These are phyloP conservation scores for Trididemnum nubilum DNA, from an alignment of 23 tunicate genomes.

Conservation along the genomic window DNA sequence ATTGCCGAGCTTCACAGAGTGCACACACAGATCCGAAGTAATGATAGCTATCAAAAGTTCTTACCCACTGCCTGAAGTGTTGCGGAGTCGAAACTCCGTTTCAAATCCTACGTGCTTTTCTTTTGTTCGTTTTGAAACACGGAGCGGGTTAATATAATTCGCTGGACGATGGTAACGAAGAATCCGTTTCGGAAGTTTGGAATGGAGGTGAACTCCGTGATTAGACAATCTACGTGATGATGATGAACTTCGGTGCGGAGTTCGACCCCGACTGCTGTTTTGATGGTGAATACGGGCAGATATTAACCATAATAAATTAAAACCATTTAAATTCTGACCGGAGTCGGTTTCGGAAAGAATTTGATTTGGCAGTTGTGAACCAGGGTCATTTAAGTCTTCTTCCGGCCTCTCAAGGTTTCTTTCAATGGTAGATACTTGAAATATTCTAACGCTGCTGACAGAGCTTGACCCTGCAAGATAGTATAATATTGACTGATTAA, in stretches of 20 bases:
- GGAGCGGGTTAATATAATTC: background rate
- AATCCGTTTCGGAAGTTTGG: constrained; percentile 15
- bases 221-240: constrained; percentile 36
- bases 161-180: constrained; percentile 9
- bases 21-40: too few species aligned
- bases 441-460: background rate
- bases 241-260: background rate
- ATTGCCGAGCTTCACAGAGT: too few species aligned
- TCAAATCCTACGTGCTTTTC: constrained; percentile 84
- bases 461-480: too few species aligned
- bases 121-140: constrained; percentile 25
- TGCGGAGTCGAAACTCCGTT: constrained; percentile 65
- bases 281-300: constrained; percentile 56
- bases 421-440: background rate
- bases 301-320: constrained; percentile 87
- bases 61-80: constrained; percentile 82
- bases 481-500: too few species aligned
- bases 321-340: constrained; percentile 25
- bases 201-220: constrained; percentile 33
- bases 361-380: background rate
- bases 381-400: background rate
- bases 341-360: background rate
- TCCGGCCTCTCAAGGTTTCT: background rate
- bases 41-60: too few species aligned
- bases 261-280: background rate